These are phyloP conservation scores for Nansenia antarctica DNA, from an alignment of 2,113 vertebrate genomes.

Conservation along the genomic window DNA sequence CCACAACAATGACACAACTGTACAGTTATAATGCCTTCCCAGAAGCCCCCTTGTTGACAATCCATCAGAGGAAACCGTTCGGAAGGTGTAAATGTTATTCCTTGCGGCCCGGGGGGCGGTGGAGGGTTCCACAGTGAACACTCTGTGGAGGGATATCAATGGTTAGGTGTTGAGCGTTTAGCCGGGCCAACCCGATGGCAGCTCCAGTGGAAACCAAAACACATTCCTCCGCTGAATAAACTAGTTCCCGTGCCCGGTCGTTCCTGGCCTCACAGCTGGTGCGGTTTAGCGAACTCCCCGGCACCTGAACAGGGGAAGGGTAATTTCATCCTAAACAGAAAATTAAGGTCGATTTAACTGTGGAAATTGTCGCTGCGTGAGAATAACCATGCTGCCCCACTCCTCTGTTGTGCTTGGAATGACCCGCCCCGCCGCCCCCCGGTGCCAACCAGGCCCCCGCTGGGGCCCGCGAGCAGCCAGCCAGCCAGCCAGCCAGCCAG, in stretches of 20 bases:
- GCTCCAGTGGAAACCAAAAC: constrained; percentile 70
- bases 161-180: constrained; percentile 69
- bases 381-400: constrained; percentile 64
- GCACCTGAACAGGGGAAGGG: constrained; percentile 71
- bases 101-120: constrained; percentile 32
- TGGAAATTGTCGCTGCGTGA: constrained; percentile 77
- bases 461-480: too few species aligned
- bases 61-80: not conserved
- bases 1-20: too few species aligned
- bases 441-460: constrained; percentile 29
- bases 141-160: constrained; percentile 72
- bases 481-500: too few species aligned
- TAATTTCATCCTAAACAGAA: constrained; percentile 78
- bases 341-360: constrained; percentile 73
- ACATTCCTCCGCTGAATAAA: constrained; percentile 68
- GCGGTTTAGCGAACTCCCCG: constrained; percentile 74
- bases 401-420: constrained; percentile 61
- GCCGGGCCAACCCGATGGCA: constrained; percentile 58
- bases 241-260: constrained; percentile 52
- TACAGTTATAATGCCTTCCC: not conserved
- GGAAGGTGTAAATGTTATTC: constrained; percentile 30
- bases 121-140: constrained; percentile 51
- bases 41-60: not conserved
- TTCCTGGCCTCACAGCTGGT: constrained; percentile 76
- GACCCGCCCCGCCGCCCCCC: too few species aligned